Conservation (phyloP, 2,888 invertebrate species). For the Eilema sororculum region DNA sequence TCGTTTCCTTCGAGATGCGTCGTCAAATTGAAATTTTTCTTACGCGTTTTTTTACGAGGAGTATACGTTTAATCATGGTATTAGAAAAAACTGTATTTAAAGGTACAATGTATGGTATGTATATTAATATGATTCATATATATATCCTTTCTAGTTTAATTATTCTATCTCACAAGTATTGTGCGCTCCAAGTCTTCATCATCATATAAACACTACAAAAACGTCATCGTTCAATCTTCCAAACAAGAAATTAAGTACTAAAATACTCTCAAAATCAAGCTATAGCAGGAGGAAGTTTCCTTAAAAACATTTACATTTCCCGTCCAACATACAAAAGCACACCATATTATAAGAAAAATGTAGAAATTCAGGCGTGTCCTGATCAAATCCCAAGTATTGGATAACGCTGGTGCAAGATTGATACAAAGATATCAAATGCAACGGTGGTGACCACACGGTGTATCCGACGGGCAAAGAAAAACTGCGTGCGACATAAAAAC, state of each 20-base stretch:
- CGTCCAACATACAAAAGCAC: constrained; percentile 33
- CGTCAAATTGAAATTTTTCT: constrained; percentile 43
- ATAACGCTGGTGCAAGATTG: constrained; percentile 32
- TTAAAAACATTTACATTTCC: constrained; percentile 34
- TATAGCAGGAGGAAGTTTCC: constrained; percentile 27
- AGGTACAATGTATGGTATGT: constrained; percentile 46
- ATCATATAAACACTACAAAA: constrained; percentile 69
- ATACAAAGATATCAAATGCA: constrained; percentile 25
- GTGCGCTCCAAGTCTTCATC: constrained; percentile 83
- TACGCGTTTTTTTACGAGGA: constrained; percentile 39
- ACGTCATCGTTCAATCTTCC: constrained; percentile 55
- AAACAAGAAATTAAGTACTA: constrained; percentile 39
- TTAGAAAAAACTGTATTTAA: constrained; percentile 46
- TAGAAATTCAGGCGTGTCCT: constrained; percentile 35
- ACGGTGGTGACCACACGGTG: constrained; percentile 15
- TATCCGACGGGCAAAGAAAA: constrained; percentile 32
- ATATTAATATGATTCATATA: constrained; percentile 66
- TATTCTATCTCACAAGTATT: constrained; percentile 82
- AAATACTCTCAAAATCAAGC: constrained; percentile 38
- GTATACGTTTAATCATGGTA: constrained; percentile 38
- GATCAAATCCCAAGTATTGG: constrained; percentile 17
- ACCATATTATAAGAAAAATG: constrained; percentile 37
- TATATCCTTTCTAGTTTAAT: constrained; percentile 65
- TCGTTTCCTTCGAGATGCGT: constrained; percentile 23
- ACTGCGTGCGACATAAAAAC: constrained; percentile 41